phyloP scores from a whole-genome alignment of 2,797 vertebrate species.

The Nyctalus aviator region DNA sequence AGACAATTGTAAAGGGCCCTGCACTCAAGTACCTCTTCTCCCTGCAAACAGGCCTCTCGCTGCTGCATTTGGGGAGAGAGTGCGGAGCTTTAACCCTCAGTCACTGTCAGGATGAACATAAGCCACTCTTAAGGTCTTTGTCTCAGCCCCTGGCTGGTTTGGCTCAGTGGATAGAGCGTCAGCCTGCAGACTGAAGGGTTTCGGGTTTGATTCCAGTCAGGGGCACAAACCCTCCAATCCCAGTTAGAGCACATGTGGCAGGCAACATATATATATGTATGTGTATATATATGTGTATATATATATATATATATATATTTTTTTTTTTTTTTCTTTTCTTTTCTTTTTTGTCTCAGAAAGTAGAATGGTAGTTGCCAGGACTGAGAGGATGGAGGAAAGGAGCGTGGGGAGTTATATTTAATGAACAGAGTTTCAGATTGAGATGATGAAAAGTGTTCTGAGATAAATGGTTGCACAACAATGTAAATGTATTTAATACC shows the following conservation, averaged over 20 bases:
- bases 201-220: too few species aligned
- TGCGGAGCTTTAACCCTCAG: not conserved
- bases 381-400: not conserved
- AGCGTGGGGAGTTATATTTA: not conserved
- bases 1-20: not conserved
- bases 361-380: not conserved
- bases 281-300: not conserved
- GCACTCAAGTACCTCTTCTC: conserved; percentile 1
- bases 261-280: not conserved
- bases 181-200: too few species aligned
- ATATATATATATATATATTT: not conserved
- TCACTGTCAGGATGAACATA: not conserved
- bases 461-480: not conserved
- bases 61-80: not conserved
- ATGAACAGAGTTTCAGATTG: not conserved
- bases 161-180: too few species aligned
- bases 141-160: not conserved
- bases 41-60: not conserved
- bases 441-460: not conserved
- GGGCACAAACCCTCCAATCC: too few species aligned
- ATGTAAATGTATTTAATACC: not conserved
- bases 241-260: too few species aligned
- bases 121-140: not conserved
- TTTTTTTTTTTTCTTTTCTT: too few species aligned
- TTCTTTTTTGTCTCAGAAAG: not conserved